Evolutionary conservation across 23 tunicate species (phyloP), one percentile per base, ranked within the genome.

Genomic region (Diplosoma virens): DNA sequence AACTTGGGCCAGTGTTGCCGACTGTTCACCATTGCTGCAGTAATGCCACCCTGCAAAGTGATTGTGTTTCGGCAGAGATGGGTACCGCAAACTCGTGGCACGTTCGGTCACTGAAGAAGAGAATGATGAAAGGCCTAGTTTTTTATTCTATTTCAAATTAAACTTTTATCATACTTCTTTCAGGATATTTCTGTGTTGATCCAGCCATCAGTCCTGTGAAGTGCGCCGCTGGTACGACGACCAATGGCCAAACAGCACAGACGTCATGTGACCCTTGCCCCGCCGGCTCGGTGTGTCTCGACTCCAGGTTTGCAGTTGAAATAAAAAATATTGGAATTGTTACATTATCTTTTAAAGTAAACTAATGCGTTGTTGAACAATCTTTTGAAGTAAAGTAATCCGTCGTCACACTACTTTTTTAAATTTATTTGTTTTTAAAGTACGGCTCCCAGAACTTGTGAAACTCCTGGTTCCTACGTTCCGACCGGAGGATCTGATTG

Each of bases 171-270:
- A n/a, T n/a, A n/a, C n/a, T 63, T 55, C 35, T 58, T 56, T 0
- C 34, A 87, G 96, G 96, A 6, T 89, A 67, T 54, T 76, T 68
- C 1, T 89, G 96, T 58, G 75, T 55, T 7, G 71, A 68, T 45
- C 76, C 84, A 18, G 46, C 67, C 26, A 21, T 52, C 6, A 71
- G 88, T 56, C 96, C 96, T 3, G 72, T 61, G 17, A 82, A 89
- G 72, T 89, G 96, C 61, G 67, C 96, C 0, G 24, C 61, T 45
- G 97, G 97, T 2, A 69, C 89, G 24, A 90, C 97, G 29, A 90
- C 97, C 24, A 58, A 90, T 53, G 97, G 97, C 9, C 35, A 25
- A n/a, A 66, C 82, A 32, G 89, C 85, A 11, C 73, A 66, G 25
- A 90, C 89, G 7, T 31, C 61, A 1, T 90, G 97, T 66, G 33